A percentile compares a stretch with the other conserved stretches of the same genome.
These are phyloP conservation scores for Dysmachus trigonus DNA, from an alignment of 2,888 invertebrate species.

Conservation along the genomic window DNA sequence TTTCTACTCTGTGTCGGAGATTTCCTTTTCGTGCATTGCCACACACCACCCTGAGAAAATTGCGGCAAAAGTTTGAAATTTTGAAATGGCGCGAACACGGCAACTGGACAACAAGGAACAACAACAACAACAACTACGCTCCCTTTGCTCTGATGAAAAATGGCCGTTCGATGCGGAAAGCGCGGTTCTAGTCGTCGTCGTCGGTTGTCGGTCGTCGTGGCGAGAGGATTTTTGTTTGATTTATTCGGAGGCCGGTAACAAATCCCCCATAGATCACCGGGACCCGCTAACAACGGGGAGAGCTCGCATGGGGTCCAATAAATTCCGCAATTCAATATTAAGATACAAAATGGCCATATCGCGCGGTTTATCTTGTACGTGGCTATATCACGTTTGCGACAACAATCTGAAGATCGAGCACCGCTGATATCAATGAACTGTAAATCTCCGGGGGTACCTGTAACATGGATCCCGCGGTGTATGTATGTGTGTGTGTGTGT, in stretches of 20 bases:
- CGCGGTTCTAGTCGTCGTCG: background rate
- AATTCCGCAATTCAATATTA: conserved; percentile 41
- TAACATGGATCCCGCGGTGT: background rate
- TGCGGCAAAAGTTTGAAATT: background rate
- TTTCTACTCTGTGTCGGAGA: background rate
- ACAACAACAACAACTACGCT: background rate
- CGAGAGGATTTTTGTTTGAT: conserved; percentile 26
- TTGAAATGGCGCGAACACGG: background rate
- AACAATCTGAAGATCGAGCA: conserved; percentile 45
- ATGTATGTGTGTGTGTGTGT: too few species aligned
- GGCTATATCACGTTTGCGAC: conserved; percentile 42
- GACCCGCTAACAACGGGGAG: conserved; percentile 32
- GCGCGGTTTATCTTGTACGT: conserved; percentile 39
- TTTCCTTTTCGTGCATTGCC: background rate
- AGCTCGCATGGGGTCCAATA: conserved; percentile 44
- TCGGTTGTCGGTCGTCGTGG: too few species aligned
- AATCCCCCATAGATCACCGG: conserved; percentile 41
- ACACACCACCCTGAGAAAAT: background rate
- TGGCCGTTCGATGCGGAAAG: background rate
- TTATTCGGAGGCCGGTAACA: conserved; percentile 19
- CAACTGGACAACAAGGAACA: background rate
- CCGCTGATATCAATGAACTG: conserved; percentile 43
- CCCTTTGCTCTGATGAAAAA: background rate
- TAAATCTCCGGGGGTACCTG: conserved; percentile 41
- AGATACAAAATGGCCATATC: conserved; percentile 44